A percentile compares a stretch with the other conserved stretches of the same genome.
These are phyloP conservation scores for Heliothis virescens DNA, from an alignment of 1,140 invertebrate genomes.

Conservation along the genomic window DNA sequence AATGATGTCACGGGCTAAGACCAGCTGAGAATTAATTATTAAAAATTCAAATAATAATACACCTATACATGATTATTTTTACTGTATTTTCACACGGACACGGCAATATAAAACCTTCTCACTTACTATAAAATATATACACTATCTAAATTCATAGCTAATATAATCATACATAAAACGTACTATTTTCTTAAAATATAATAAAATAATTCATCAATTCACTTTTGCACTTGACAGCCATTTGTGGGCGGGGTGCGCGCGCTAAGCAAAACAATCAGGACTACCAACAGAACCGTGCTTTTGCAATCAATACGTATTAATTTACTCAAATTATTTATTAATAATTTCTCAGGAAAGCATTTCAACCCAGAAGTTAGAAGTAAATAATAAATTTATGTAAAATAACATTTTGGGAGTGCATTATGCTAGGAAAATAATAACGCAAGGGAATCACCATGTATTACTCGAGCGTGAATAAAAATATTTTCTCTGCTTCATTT, in stretches of 20 bases:
- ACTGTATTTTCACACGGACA: conserved; percentile 27
- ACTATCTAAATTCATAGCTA: conserved; percentile 47
- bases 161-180: conserved; percentile 38
- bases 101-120: conserved; percentile 28
- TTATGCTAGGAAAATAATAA: too few species aligned
- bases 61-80: conserved; percentile 28
- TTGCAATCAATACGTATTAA: conserved; percentile 57
- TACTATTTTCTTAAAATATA: conserved; percentile 43
- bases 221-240: conserved; percentile 65
- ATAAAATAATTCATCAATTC: conserved; percentile 46
- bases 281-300: conserved; percentile 57
- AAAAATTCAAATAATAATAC: conserved; percentile 31
- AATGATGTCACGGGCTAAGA: background rate
- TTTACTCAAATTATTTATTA: conserved; percentile 25
- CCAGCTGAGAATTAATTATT: conserved; percentile 31
- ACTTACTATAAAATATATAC: conserved; percentile 36
- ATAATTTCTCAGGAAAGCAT: background rate
- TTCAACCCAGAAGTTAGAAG: too few species aligned
- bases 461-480: too few species aligned
- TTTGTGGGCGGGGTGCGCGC: conserved; percentile 67
- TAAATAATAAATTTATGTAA: too few species aligned
- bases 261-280: conserved; percentile 68
- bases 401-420: too few species aligned
- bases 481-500: too few species aligned
- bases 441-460: too few species aligned